Evolutionary conservation across 2,888 invertebrate species (phyloP).

Genomic region (Melitaea athalia): DNA sequence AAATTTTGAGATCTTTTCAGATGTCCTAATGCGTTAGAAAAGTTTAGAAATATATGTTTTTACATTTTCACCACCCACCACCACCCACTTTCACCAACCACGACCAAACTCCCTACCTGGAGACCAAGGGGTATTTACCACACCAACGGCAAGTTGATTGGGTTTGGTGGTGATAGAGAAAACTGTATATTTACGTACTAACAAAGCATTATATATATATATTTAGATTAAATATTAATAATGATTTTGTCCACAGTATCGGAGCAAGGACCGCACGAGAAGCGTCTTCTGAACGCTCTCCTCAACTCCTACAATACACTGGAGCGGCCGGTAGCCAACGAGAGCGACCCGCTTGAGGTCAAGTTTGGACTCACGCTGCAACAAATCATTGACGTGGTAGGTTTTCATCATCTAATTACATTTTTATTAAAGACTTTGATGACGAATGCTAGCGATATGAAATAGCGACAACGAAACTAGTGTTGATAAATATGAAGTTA

Average conservation of each 20-base stretch:
- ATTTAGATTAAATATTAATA: not conserved
- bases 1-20: too few relatives aligned
- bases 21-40: too few relatives aligned
- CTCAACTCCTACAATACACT: conserved; percentile 92
- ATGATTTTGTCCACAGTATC: conserved; percentile 84
- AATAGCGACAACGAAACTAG: not conserved
- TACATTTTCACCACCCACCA: too few relatives aligned
- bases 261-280: conserved; percentile 94
- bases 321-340: conserved; percentile 95
- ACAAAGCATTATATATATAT: too few relatives aligned
- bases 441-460: not conserved
- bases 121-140: too few relatives aligned
- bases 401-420: conserved; percentile 60
- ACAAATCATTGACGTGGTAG: conserved; percentile 97
- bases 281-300: conserved; percentile 91
- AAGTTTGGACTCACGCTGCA: conserved; percentile 95
- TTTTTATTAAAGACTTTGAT: not conserved
- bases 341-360: conserved; percentile 94
- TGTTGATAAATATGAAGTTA: not conserved
- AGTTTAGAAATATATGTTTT: too few relatives aligned
- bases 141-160: too few relatives aligned
- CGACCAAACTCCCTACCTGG: too few relatives aligned
- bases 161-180: too few relatives aligned
- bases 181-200: too few relatives aligned
- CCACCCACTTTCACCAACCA: too few relatives aligned